Conservation (phyloP, 2,797 vertebrate genomes). For the Distichodus sexfasciatus region DNA sequence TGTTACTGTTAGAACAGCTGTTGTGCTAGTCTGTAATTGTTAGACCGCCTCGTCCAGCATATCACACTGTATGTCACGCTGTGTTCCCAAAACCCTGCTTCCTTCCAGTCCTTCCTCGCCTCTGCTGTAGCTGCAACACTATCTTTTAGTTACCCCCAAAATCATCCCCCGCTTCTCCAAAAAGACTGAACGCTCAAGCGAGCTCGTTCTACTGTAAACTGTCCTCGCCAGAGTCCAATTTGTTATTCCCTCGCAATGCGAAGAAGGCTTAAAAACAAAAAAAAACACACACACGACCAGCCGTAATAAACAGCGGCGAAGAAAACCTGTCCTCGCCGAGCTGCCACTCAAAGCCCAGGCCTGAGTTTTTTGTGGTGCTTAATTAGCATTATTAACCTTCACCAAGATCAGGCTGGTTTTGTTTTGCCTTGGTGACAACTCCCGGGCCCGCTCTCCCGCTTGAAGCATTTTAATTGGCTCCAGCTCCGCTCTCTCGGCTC, state of each 20-base stretch:
- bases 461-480: conserved; percentile 68
- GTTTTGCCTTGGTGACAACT: conserved; percentile 54
- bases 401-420: conserved; percentile 55
- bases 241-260: conserved; percentile 1
- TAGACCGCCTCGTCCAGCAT: no score
- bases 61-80: no score
- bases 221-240: background rate
- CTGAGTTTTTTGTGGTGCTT: conserved; percentile 49
- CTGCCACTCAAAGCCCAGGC: conserved; percentile 45
- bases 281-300: conserved; percentile 34
- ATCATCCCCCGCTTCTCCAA: background rate
- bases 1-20: no score
- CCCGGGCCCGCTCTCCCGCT: conserved; percentile 44
- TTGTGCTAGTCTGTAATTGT: no score
- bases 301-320: conserved; percentile 51
- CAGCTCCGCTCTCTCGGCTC: conserved; percentile 48
- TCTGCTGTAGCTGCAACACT: background rate
- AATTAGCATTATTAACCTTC: conserved; percentile 71
- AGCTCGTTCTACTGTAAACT: background rate
- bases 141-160: background rate
- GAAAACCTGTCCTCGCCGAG: conserved; percentile 22
- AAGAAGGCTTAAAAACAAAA: conserved; percentile 2
- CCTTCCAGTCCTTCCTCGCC: no score
- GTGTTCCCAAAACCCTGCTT: no score
- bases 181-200: background rate